Evolutionary conservation across 2,797 vertebrate species (phyloP).

Genomic region (Coregonus ussuriensis): DNA sequence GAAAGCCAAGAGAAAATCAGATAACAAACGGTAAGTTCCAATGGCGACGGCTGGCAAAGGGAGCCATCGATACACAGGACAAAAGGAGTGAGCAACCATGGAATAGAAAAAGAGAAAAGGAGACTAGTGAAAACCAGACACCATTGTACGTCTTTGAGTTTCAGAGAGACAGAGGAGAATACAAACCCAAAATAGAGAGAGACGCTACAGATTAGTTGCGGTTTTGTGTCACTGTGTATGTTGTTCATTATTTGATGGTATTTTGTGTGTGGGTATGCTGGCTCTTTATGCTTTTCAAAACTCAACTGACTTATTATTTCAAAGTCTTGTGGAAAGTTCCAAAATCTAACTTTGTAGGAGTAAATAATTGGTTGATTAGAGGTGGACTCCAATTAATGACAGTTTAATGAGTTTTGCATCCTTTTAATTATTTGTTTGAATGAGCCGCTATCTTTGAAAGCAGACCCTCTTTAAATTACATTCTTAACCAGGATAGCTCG

Average conservation of each 20-base stretch:
- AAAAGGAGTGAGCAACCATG: conserved; percentile 42
- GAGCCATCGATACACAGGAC: conserved; percentile 54
- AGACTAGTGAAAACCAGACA: conserved; percentile 72
- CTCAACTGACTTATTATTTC: conserved; percentile 26
- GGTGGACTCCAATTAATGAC: conserved; percentile 49
- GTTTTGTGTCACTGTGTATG: conserved; percentile 16
- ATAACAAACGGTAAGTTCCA: conserved; percentile 64
- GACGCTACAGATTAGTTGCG: conserved; percentile 78
- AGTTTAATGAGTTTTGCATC: conserved; percentile 49
- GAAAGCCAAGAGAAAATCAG: conserved; percentile 64
- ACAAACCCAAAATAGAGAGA: conserved; percentile 67
- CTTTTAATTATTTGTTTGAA: conserved; percentile 33
- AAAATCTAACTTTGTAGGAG: conserved; percentile 30
- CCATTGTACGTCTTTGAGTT: conserved; percentile 18
- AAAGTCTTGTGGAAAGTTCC: conserved; percentile 16
- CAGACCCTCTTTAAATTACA: conserved; percentile 25
- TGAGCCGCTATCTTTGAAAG: conserved; percentile 33
- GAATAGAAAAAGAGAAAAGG: conserved; percentile 38
- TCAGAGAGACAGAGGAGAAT: conserved; percentile 11
- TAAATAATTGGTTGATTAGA: conserved; percentile 33
- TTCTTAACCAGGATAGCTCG: conserved; percentile 13
- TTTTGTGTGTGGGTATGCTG: not conserved
- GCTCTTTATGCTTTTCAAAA: conserved; percentile 16
- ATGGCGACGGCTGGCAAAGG: conserved; percentile 42
- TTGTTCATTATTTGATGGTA: conserved; percentile 12